Conservation (phyloP, 1,140 invertebrate species). For the Daktulosphaira vitifoliae region DNA sequence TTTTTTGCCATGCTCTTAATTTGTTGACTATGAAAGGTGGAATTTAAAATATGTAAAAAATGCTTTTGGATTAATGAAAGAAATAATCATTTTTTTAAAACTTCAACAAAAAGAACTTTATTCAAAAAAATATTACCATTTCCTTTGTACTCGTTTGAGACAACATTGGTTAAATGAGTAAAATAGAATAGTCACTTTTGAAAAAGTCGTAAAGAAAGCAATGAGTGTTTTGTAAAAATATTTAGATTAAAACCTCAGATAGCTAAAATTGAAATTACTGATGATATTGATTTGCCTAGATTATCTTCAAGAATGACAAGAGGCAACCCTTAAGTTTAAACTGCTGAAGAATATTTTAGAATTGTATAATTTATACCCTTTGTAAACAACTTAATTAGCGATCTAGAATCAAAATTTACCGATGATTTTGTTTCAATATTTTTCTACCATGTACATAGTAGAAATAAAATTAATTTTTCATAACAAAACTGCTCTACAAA, state of each 20-base stretch:
- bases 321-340: neutral
- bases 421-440: neutral
- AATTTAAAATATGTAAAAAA: neutral
- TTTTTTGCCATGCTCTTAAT: neutral
- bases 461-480: neutral
- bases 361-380: neutral
- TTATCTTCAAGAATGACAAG: neutral
- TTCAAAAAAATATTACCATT: neutral
- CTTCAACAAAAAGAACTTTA: neutral
- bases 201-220: neutral
- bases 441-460: neutral
- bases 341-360: constrained; percentile 8
- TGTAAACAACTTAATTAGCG: neutral
- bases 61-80: neutral
- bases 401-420: neutral
- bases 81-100: constrained; percentile 8
- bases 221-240: neutral
- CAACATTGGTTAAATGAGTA: constrained; percentile 1
- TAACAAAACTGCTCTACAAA: neutral
- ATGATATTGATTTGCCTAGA: neutral
- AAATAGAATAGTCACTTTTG: neutral
- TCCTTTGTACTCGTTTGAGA: neutral
- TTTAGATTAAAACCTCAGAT: neutral
- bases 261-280: neutral
- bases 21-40: neutral